Evolutionary conservation across 2,888 invertebrate species (phyloP), one percentile per base, ranked within the genome.

Genomic region (Uropetala carovei): DNA sequence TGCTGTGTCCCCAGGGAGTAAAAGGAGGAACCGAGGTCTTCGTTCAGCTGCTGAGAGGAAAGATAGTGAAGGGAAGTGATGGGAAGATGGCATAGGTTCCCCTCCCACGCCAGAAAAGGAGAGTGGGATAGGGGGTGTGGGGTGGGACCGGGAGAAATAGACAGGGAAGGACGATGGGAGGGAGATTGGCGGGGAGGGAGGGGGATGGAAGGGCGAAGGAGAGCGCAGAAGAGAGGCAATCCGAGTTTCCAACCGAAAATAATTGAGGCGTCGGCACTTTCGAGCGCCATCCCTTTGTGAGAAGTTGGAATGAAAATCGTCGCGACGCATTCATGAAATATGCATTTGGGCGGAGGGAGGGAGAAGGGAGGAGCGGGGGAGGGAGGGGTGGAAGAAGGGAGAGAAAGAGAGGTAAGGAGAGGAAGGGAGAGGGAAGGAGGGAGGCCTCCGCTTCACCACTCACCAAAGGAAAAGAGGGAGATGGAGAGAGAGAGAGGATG

Each of bases 201-300:
- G 56, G 82, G 43, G 57, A 4, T 0, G 56, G 83, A 18, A 57
- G 27, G 27, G 30, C 8, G 14, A 43, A 0, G 30, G 30, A 0
- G 43, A 57, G 83, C 1, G 83, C 30, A 11, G 83, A 57, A 64
- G 43, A 43, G 89, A 56, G 89, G 64, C 89, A 89, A 89, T 89
- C 89, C 89, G 89, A 89, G 89, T 89, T 89, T 89, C 89, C 89
- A 64, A 89, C 89, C 43, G 89, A 89, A 89, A 89, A 89, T 89
- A 89, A 89, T 89, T 89, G 89, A 89, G 89, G 89, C 89, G 89
- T 89, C 89, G 89, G 64, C 89, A 89, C 89, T 89, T 89, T 89
- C 60, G 89, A 89, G 89, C 89, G 89, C 89, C 86, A 86, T 86
- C 86, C 89, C 89, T 89, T 89, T 89, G 89, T 89, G 89, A 89